Percentiles rank a stretch among this genome's conserved stretches.
These are phyloP conservation scores for Zaprionus capensis DNA, from an alignment of 1,140 invertebrate species.

Conservation along the genomic window DNA sequence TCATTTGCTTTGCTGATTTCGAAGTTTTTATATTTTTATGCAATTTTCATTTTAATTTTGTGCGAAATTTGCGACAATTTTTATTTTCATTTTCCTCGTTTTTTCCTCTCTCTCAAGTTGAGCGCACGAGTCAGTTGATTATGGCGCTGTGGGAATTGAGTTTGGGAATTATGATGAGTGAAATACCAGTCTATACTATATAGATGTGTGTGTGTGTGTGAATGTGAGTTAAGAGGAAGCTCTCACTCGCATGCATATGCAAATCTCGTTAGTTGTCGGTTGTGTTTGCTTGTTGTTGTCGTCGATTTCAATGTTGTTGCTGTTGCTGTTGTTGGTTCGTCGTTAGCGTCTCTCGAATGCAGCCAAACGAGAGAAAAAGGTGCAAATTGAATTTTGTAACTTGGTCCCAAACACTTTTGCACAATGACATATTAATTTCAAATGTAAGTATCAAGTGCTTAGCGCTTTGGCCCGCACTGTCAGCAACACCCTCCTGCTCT, in stretches of 20 bases:
- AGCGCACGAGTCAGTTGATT: constrained; percentile 61
- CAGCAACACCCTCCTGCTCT: not conserved
- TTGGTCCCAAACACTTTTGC: constrained; percentile 49
- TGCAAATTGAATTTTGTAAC: constrained; percentile 71
- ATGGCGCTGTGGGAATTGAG: constrained; percentile 73
- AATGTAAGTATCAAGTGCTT: constrained; percentile 49
- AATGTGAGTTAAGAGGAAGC: constrained; percentile 11
- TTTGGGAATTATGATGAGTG: constrained; percentile 76
- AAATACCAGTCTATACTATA: constrained; percentile 39
- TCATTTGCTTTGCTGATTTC: constrained; percentile 78
- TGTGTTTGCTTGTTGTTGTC: constrained; percentile 27
- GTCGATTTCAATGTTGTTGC: constrained; percentile 17
- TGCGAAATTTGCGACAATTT: constrained; percentile 46
- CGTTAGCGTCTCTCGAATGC: constrained; percentile 61
- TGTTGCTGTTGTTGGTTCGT: constrained; percentile 22
- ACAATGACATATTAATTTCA: constrained; percentile 80
- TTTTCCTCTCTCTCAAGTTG: constrained; percentile 20
- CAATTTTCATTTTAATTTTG: constrained; percentile 70
- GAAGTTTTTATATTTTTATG: constrained; percentile 67
- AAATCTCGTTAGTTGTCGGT: constrained; percentile 71
- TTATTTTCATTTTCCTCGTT: constrained; percentile 15
- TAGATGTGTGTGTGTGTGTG: constrained; percentile 5
- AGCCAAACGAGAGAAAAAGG: constrained; percentile 41
- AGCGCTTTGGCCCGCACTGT: not conserved
- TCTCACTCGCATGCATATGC: constrained; percentile 64